phyloP scores from a whole-genome alignment of 2,113 vertebrate species.

The Lynx canadensis region DNA sequence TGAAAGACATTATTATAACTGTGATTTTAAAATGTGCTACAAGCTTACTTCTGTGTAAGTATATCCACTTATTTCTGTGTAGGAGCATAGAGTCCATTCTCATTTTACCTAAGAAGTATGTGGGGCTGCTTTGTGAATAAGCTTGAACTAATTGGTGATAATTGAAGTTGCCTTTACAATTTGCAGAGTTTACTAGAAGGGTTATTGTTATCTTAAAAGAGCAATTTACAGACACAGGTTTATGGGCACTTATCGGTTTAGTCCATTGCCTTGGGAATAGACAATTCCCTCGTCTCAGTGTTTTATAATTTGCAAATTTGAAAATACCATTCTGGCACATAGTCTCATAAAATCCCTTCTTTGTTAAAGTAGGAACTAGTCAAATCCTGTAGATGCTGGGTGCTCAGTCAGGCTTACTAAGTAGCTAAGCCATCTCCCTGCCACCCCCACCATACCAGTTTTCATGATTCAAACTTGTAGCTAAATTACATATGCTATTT shows the following conservation, averaged over 20 bases:
- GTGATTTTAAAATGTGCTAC: conserved; percentile 99
- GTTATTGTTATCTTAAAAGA: not conserved
- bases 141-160: not conserved
- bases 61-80: conserved; percentile 11
- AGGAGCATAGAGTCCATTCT: not conserved
- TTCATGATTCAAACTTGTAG: not conserved
- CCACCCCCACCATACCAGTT: too few relatives aligned
- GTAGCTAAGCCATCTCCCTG: not conserved
- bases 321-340: not conserved
- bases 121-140: not conserved
- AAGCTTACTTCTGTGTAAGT: conserved; percentile 98
- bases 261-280: not conserved
- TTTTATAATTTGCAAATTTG: not conserved
- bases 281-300: not conserved
- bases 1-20: conserved; percentile 99
- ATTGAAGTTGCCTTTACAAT: not conserved
- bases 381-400: not conserved
- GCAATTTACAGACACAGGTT: not conserved
- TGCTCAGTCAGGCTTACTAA: not conserved
- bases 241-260: not conserved
- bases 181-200: not conserved
- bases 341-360: not conserved
- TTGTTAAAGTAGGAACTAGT: not conserved
- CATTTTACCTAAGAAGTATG: not conserved
- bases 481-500: not conserved